Conservation (phyloP, 2,888 invertebrate genomes). For the Ectemnius lituratus region DNA sequence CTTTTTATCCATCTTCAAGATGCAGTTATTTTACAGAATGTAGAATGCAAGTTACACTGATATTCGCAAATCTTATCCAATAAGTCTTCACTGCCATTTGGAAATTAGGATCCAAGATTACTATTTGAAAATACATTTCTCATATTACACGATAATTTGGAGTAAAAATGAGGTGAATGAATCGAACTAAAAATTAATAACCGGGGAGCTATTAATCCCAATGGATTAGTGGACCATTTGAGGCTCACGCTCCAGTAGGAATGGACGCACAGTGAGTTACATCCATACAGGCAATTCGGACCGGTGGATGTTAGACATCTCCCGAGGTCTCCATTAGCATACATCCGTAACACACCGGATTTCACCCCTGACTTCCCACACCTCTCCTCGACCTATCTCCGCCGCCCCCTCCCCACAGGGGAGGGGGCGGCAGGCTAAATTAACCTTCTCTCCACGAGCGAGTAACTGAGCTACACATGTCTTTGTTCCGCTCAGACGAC, state of each 20-base stretch:
- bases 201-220: no score
- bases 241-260: conserved; percentile 31
- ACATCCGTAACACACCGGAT: conserved; percentile 68
- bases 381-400: conserved; percentile 46
- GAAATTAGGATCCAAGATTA: no score
- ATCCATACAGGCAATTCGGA: conserved; percentile 61
- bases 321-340: conserved; percentile 74
- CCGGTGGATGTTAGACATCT: conserved; percentile 71
- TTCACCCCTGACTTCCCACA: conserved; percentile 66
- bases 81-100: no score
- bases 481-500: conserved; percentile 35
- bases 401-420: conserved; percentile 39
- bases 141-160: no score
- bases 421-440: conserved; percentile 59
- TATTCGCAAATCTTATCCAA: no score
- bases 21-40: conserved; percentile 19
- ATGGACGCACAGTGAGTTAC: conserved; percentile 44
- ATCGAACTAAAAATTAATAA: no score
- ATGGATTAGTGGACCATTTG: conserved; percentile 22
- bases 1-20: conserved; percentile 33
- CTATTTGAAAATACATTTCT: no score
- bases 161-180: no score
- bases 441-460: conserved; percentile 60
- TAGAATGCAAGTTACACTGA: background rate
- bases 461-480: conserved; percentile 42